These are phyloP conservation scores for Hystrix cristata DNA, from an alignment of 2,113 vertebrate species.

Conservation along the genomic window DNA sequence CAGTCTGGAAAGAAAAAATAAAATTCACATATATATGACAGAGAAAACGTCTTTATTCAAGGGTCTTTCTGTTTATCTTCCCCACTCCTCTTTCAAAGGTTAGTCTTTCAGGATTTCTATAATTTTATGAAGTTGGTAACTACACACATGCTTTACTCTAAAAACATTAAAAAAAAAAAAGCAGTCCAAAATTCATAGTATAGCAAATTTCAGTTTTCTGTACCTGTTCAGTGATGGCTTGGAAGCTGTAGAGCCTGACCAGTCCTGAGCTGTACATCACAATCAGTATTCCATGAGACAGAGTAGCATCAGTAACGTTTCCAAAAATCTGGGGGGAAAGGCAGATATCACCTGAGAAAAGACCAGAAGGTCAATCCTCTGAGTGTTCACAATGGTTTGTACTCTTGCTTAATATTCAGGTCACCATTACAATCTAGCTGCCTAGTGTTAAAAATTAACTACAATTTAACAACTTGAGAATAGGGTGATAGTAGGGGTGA, in stretches of 20 bases:
- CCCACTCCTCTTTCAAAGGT: constrained; percentile 53
- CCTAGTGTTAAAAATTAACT: constrained; percentile 67
- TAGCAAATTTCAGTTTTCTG: constrained; percentile 54
- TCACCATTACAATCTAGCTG: constrained; percentile 18
- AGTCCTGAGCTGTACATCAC: constrained; percentile 94
- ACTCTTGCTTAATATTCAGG: neutral
- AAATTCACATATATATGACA: constrained; percentile 68
- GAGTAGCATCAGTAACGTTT: constrained; percentile 93
- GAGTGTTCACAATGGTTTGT: constrained; percentile 62
- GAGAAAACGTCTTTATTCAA: constrained; percentile 64
- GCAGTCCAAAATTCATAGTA: constrained; percentile 18
- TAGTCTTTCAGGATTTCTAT: constrained; percentile 46
- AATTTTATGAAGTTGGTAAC: constrained; percentile 50
- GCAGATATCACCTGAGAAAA: constrained; percentile 77
- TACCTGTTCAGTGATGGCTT: constrained; percentile 94
- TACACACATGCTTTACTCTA: neutral
- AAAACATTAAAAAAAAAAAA: constrained; percentile 54
- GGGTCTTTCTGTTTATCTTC: constrained; percentile 32
- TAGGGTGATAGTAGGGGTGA: constrained; percentile 59
- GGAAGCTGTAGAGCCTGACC: constrained; percentile 96
- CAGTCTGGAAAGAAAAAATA: constrained; percentile 61
- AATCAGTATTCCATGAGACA: constrained; percentile 95
- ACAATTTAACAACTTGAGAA: constrained; percentile 23
- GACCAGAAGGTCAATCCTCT: constrained; percentile 61
- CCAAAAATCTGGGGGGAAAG: constrained; percentile 93